These are phyloP conservation scores for Squalus acanthias DNA, from an alignment of 2,797 vertebrate species.

Conservation along the genomic window DNA sequence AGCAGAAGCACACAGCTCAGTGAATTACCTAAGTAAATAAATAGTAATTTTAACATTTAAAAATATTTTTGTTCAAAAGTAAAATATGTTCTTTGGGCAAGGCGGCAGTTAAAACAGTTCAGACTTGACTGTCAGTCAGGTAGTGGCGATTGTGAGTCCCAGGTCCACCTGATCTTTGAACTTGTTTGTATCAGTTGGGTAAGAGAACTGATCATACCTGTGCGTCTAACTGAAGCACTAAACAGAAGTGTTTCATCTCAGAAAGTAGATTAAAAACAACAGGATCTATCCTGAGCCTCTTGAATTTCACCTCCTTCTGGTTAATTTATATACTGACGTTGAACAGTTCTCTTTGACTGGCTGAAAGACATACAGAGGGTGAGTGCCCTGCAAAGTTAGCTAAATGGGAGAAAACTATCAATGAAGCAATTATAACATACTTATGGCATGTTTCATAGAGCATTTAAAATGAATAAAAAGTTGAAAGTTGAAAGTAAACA, in stretches of 20 bases:
- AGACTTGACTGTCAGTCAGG: not conserved
- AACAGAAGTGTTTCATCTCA: not conserved
- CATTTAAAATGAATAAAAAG: not conserved
- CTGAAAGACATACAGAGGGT: not conserved
- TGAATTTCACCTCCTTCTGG: not conserved
- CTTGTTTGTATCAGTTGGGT: not conserved
- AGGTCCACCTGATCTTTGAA: not conserved
- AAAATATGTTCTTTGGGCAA: not conserved
- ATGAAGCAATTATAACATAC: not conserved
- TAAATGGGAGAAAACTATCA: not conserved
- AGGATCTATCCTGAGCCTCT: not conserved
- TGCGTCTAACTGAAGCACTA: not conserved
- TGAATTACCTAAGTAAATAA: not conserved
- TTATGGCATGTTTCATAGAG: not conserved
- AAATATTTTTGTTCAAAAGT: not conserved
- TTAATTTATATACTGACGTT: not conserved
- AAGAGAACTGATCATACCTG: not conserved
- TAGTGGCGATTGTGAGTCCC: not conserved
- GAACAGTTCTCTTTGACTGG: not conserved
- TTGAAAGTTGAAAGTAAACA: not conserved
- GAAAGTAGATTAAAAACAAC: not conserved
- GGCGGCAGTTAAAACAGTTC: not conserved
- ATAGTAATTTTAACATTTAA: not conserved
- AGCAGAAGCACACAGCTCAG: not conserved
- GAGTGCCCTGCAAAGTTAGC: not conserved